These are phyloP conservation scores for Phymastichus coffea DNA, from an alignment of 1,140 invertebrate species.

Conservation along the genomic window DNA sequence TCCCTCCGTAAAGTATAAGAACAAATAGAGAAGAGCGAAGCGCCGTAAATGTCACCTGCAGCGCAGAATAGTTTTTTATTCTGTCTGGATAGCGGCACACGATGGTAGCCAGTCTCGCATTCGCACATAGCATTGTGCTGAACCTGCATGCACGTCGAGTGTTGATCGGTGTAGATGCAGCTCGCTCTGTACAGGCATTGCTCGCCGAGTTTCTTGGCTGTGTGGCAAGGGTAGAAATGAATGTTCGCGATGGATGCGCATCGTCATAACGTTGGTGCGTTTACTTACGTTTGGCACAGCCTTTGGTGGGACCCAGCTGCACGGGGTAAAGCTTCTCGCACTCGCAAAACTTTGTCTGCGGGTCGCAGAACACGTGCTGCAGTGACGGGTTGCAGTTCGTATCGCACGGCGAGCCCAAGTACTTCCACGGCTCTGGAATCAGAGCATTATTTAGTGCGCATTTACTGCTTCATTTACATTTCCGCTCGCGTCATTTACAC, in stretches of 20 bases:
- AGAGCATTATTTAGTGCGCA: not conserved
- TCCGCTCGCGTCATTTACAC: too few relatives aligned
- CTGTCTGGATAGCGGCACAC: constrained; percentile 70
- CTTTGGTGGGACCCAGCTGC: constrained; percentile 68
- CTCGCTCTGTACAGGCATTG: constrained; percentile 81
- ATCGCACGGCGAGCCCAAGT: constrained; percentile 76
- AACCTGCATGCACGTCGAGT: constrained; percentile 77
- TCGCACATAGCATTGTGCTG: constrained; percentile 84
- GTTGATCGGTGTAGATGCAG: constrained; percentile 73
- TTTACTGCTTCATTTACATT: too few relatives aligned
- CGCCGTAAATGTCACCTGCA: constrained; percentile 62
- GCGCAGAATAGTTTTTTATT: constrained; percentile 76
- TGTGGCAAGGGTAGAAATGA: too few relatives aligned
- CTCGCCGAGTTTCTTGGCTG: constrained; percentile 79
- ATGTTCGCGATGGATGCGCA: not conserved
- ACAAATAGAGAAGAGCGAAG: not conserved
- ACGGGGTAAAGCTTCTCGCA: constrained; percentile 79
- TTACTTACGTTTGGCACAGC: constrained; percentile 78
- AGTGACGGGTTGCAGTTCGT: constrained; percentile 69
- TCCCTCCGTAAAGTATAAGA: not conserved
- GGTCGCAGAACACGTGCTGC: constrained; percentile 75
- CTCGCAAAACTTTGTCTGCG: constrained; percentile 66
- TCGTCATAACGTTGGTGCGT: not conserved
- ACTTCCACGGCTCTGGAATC: constrained; percentile 65
- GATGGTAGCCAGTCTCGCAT: constrained; percentile 76